Percentiles rank a stretch among this genome's conserved stretches.
Evolutionary conservation across 2,113 vertebrate species (phyloP).

Genomic region (Nerophis lumbriciformis): DNA sequence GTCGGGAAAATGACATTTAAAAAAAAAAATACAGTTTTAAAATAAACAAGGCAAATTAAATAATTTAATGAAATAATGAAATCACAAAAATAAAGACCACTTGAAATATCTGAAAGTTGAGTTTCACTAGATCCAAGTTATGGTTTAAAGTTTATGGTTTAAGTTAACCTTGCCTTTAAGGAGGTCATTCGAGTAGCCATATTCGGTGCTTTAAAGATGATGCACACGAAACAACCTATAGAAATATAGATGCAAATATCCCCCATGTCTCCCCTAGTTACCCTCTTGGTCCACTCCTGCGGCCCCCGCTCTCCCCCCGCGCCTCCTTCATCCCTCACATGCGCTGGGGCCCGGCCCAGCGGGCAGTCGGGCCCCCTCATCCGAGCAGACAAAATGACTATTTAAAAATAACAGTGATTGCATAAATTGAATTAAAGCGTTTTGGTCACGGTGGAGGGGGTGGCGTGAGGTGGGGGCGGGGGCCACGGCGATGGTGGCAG

Average conservation of each 20-base stretch:
- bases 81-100: background rate
- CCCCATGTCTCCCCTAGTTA: constrained; percentile 15
- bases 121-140: too few relatives aligned
- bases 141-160: too few relatives aligned
- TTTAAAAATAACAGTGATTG: constrained; percentile 99
- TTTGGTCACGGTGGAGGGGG: constrained; percentile 95
- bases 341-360: constrained; percentile 56
- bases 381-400: constrained; percentile 92
- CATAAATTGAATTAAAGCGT: constrained; percentile 99
- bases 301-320: constrained; percentile 19
- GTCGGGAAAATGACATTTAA: too few relatives aligned
- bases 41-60: background rate
- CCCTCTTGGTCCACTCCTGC: constrained; percentile 27
- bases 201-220: background rate
- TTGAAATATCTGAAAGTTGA: background rate
- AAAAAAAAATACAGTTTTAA: too few relatives aligned
- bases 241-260: constrained; percentile 44
- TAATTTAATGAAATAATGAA: background rate
- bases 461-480: constrained; percentile 65
- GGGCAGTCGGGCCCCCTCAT: constrained; percentile 75
- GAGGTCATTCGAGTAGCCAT: background rate
- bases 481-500: constrained; percentile 80
- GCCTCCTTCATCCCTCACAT: constrained; percentile 49
- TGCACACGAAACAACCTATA: constrained; percentile 22
- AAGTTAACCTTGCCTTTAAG: background rate